These are phyloP conservation scores for Oreohelix idahoensis DNA, from an alignment of 1,140 invertebrate species.

Conservation along the genomic window DNA sequence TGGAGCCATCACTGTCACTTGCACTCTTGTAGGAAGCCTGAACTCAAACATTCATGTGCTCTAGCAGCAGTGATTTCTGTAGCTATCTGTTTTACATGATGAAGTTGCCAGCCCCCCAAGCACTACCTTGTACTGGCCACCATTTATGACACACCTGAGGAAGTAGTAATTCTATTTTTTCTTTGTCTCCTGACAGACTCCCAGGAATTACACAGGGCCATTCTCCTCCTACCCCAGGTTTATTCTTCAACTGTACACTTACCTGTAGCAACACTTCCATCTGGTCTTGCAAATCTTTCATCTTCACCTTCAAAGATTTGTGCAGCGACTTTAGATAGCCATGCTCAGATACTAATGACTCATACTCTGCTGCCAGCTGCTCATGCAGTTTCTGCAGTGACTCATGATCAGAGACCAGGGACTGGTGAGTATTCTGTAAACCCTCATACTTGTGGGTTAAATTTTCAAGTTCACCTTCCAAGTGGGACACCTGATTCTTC, in stretches of 20 bases:
- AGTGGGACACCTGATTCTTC: conserved; percentile 86
- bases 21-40: no score
- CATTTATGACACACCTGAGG: no score
- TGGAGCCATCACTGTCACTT: no score
- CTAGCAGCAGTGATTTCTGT: no score
- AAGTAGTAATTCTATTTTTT: no score
- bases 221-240: no score
- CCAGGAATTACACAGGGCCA: no score
- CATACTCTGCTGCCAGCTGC: conserved; percentile 90
- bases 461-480: conserved; percentile 89
- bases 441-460: conserved; percentile 74
- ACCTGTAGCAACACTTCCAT: conserved; percentile 81
- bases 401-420: conserved; percentile 87
- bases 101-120: no score
- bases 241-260: background rate
- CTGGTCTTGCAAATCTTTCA: conserved; percentile 85
- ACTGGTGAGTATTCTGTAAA: conserved; percentile 85
- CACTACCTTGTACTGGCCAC: no score
- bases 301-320: conserved; percentile 83
- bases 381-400: conserved; percentile 89
- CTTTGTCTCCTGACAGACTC: no score
- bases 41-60: no score
- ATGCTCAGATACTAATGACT: conserved; percentile 85
- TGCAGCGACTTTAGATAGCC: conserved; percentile 85
- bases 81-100: no score